Evolutionary conservation across 2,888 invertebrate genomes (phyloP), one percentile per base, ranked within the genome.

Genomic region (Hecatera dysodea): DNA sequence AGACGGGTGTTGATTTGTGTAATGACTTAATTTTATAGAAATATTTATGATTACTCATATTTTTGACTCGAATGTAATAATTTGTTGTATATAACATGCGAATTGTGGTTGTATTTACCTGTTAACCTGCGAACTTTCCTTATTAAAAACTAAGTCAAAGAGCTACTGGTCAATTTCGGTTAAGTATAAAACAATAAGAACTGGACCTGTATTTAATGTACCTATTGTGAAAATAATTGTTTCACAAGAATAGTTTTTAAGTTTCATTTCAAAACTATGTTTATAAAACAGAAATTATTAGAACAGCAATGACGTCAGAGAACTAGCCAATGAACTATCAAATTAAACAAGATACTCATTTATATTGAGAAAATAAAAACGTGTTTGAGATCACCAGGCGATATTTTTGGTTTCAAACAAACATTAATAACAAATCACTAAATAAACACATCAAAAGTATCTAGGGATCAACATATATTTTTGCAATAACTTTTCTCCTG

Each of bases 291-390:
- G 0, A 50, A 39, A 74, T 8, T 0, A 55, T 4, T 29, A 44
- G 57, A 22, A 53, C 42, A 22, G 22, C 59, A 60, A 59, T 48
- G 39, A 76, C 69, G 55, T 73, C 59, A 68, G 42, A 55, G 46
- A 39, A 42, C 36, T 73, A 53, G 53, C 27, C 68, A 55, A 48
- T 60, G 48, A 76, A 77, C 27, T 48, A 42, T 42, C 46, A 61
- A 50, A 55, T 48, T 56, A 17, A 48, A 50, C 39, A 48, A 36
- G n/a, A 33, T 8, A n/a, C 15, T 42, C 11, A 24, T 12, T n/a
- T 27, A 22, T 29, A 48, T 33, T 68, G 5, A 29, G 27, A 22
- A 50, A 27, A n/a, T n/a, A n/a, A n/a, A 76, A 55, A 76, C 76
- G 24, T 42, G 46, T 67, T 55, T 60, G n/a, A 19, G 39, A 55